Evolutionary conservation across 2,888 invertebrate genomes (phyloP).

Genomic region (Lycia hirtaria): DNA sequence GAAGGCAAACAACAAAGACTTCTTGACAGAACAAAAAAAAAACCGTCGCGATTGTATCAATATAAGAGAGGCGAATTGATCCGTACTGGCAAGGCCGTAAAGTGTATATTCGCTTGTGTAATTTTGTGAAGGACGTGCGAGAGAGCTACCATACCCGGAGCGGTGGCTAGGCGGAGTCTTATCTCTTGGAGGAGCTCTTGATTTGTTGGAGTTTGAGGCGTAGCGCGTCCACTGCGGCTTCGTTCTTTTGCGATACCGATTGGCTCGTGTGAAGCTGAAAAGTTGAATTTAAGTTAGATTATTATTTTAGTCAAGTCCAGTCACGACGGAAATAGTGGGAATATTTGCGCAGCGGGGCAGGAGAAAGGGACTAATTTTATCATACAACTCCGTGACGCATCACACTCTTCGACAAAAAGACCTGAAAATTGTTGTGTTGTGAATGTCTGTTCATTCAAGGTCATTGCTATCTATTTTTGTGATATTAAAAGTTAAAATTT

Average conservation of each 20-base stretch:
- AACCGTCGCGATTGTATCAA: slow-evolving; percentile 4
- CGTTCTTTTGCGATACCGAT: slow-evolving; percentile 70
- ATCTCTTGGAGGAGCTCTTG: slow-evolving; percentile 83
- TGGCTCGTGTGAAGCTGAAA: slow-evolving; percentile 74
- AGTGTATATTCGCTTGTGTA: slow-evolving; percentile 29
- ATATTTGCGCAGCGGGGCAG: too few species aligned
- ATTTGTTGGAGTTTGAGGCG: slow-evolving; percentile 82
- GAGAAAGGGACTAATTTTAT: too few species aligned
- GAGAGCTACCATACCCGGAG: slow-evolving; percentile 62
- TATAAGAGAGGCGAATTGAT: not conserved
- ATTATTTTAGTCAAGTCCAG: not conserved
- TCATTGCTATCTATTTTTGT: too few species aligned
- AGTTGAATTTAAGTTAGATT: not conserved
- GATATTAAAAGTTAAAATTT: too few species aligned
- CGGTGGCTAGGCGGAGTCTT: slow-evolving; percentile 53
- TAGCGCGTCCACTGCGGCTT: slow-evolving; percentile 78
- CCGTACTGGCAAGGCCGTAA: slow-evolving; percentile 11
- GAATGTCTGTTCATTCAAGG: too few species aligned
- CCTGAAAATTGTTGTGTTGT: too few species aligned
- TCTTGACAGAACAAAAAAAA: not conserved
- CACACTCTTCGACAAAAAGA: too few species aligned
- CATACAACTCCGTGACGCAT: too few species aligned
- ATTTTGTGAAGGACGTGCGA: slow-evolving; percentile 44
- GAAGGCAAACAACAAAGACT: too few species aligned
- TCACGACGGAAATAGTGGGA: too few species aligned